phyloP scores from a whole-genome alignment of 2,113 vertebrate species.

The Eptesicus fuscus region DNA sequence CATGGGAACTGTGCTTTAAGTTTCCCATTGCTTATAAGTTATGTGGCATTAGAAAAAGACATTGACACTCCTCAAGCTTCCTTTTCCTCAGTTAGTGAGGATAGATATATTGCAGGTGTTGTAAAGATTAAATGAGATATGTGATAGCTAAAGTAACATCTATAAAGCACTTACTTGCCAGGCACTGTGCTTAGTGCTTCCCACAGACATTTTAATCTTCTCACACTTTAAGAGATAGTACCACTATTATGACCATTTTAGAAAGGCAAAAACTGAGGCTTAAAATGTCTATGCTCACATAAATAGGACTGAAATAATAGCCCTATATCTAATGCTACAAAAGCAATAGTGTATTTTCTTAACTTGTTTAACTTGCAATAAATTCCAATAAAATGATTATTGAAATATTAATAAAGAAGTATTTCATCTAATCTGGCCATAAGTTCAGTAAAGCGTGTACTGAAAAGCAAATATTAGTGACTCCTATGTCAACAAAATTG shows the following conservation, averaged over 20 bases:
- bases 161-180: not conserved
- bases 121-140: constrained; percentile 4
- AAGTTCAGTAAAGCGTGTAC: not conserved
- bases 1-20: not conserved
- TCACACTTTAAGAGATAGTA: not conserved
- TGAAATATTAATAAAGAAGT: constrained; percentile 43
- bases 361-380: constrained; percentile 9
- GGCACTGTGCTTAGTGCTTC: not conserved
- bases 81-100: not conserved
- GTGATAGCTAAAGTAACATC: not conserved
- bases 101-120: not conserved
- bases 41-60: not conserved
- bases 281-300: not conserved
- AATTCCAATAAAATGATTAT: not conserved
- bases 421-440: not conserved
- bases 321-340: not conserved
- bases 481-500: not conserved
- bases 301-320: not conserved
- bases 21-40: not conserved
- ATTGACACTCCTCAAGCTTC: not conserved
- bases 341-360: not conserved
- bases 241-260: not conserved
- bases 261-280: not conserved
- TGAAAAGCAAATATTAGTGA: constrained; percentile 30
- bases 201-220: not conserved